Evolutionary conservation across 2,888 invertebrate species (phyloP), one percentile per base, ranked within the genome.

Genomic region (Patella ulyssiponensis): DNA sequence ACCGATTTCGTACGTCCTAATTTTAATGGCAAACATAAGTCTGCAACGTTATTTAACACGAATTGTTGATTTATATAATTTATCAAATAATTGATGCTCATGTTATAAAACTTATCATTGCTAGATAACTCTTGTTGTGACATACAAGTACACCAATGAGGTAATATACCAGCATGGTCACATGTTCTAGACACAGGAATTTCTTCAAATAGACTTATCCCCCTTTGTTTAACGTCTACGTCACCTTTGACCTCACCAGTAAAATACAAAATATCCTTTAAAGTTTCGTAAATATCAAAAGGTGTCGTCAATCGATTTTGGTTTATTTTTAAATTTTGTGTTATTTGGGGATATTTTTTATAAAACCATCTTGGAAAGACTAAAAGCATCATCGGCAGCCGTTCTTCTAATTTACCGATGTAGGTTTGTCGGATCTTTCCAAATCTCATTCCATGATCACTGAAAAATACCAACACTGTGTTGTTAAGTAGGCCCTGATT

Each of bases 141-240:
- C 44, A 44, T 44, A 90, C 98, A 98, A 0, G 97, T 95, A 90
- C 98, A 98, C 97, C 97, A 98, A 91, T 98, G 98, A 0, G 97
- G 95, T 89, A 97, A 97, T 80, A 98, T 96, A 77, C 95, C 96
- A 0, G 98, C 98, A 90, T 96, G 95, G 11, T 94, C 94, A 90
- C 98, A 98, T 14, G 96, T 95, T 52, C 98, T 93, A 82, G 94
- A 94, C 7, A 92, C 88, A 0, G 97, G 95, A 72, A 91, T 86
- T 51, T 83, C 79, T 14, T 74, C 17, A 17, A 77, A 70, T 3
- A 77, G 17, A 51, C 77, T 77, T 51, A 77, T 77, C 27, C 77
- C 77, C 93, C 53, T 93, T 93, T 0, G 92, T 91, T 0, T 93
- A 89, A 27, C 96, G 88, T 83, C 94, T 93, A 72, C 91, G 92